Base-by-base conservation (phyloP, 1,140 invertebrate species). In the Drosophila tropicalis region DNA sequence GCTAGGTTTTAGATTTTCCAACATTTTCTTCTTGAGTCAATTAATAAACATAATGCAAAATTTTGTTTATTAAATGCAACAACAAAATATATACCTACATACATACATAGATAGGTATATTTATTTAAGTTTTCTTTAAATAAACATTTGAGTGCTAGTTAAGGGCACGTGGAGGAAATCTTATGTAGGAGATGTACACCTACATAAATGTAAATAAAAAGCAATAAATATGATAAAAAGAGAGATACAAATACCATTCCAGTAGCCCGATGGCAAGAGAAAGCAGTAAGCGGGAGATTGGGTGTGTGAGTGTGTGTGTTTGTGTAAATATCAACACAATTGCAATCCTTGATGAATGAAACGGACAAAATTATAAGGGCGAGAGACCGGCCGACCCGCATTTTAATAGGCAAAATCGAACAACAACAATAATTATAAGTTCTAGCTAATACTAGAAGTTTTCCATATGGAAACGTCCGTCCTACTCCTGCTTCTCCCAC, bases 261-360 rank as follows among this genome's bases (percentile, higher is more conserved):
- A 39, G 36, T 5, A 39, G 34, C 34, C 34, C 1, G 7, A 10
- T 4, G 36, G 36, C 10, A 39, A 39, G 36, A 12, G 36, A 0
- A 13, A 39, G 36, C 10, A 1, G 10, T 34, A 34, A 4, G 32
- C 1, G 44, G 15, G 44, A 10, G 17, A 17, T 9, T 25, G 15
- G n/a, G n/a, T 7, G n/a, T 7, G 41, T 7, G 44, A 12, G 44
- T 9, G 6, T 9, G 5, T 7, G 15, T 9, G 44, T 51, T 9
- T 17, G 15, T 7, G 67, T 34, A 29, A 65, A 76, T 76, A 47
- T 65, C 39, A 61, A 34, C 29, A 76, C 41, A 61, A 76, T 39
- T 29, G 39, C 34, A 47, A 60, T 60, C 61, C 44, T 70, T 63
- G 39, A 62, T 36, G 1, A 15, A 32, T n/a, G 47, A 39, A 7